A percentile compares a stretch with the other conserved stretches of the same genome.
Evolutionary conservation across 2,113 vertebrate species (phyloP).

Genomic region (Oncorhynchus gorbuscha): DNA sequence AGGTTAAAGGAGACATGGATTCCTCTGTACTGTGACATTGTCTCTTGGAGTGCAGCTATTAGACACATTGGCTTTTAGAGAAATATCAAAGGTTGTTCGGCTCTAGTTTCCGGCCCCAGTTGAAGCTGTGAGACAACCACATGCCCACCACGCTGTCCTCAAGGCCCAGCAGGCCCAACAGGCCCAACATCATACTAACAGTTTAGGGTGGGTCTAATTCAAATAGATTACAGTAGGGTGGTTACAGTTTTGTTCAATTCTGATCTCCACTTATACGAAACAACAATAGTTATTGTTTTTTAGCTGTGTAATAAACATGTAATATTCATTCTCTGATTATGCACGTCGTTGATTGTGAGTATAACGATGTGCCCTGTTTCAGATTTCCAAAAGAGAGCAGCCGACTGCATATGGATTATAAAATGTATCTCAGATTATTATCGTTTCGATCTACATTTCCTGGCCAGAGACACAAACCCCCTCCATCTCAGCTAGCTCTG

Average conservation of each 20-base stretch:
- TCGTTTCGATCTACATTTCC: slow-evolving; percentile 45
- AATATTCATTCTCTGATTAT: background rate
- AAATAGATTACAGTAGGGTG: background rate
- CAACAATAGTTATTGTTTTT: background rate
- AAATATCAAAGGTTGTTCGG: slow-evolving; percentile 47
- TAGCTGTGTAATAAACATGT: background rate
- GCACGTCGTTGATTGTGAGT: no score
- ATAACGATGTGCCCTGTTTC: background rate
- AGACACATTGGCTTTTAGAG: slow-evolving; percentile 35
- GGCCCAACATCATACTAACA: no score
- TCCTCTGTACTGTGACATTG: slow-evolving; percentile 23
- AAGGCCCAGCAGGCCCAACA: no score
- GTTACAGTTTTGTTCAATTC: background rate
- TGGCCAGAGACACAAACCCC: slow-evolving; percentile 28
- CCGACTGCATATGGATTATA: slow-evolving; percentile 12
- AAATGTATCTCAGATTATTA: slow-evolving; percentile 49
- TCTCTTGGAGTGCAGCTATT: slow-evolving; percentile 28
- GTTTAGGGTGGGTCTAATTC: no score
- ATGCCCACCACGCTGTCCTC: slow-evolving; percentile 1
- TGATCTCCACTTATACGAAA: background rate
- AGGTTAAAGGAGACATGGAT: slow-evolving; percentile 37
- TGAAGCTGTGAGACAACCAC: slow-evolving; percentile 30
- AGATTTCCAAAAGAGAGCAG: slow-evolving; percentile 26
- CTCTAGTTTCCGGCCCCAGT: slow-evolving; percentile 2
- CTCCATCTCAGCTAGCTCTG: slow-evolving; percentile 32